phyloP scores from a whole-genome alignment of 2,888 invertebrate species.

The Candidula unifasciata region DNA sequence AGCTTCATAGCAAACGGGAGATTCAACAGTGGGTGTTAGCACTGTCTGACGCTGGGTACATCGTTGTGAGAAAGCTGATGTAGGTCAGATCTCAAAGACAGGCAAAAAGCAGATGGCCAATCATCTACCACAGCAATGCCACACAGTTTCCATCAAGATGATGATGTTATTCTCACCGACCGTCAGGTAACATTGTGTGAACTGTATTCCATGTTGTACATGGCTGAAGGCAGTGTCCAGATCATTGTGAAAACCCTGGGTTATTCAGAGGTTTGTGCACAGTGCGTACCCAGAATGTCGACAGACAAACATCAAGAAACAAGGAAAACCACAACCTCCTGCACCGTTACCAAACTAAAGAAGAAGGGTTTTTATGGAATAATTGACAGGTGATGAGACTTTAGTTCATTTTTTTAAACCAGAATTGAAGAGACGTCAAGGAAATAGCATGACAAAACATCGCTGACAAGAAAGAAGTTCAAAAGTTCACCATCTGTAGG shows the following conservation, averaged over 20 bases:
- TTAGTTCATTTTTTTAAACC: too few relatives aligned
- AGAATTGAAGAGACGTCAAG: too few relatives aligned
- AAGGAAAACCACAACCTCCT: too few relatives aligned
- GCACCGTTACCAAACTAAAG: too few relatives aligned
- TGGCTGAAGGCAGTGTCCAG: not conserved
- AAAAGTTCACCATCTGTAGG: too few relatives aligned
- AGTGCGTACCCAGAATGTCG: too few relatives aligned
- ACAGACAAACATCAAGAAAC: too few relatives aligned
- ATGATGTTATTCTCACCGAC: not conserved
- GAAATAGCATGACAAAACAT: too few relatives aligned
- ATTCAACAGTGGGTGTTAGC: conserved; percentile 12
- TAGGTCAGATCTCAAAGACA: not conserved
- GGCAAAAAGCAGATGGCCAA: not conserved
- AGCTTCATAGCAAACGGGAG: too few relatives aligned
- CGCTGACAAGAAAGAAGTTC: too few relatives aligned
- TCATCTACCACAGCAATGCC: not conserved
- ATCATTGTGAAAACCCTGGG: not conserved
- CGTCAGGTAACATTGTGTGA: not conserved
- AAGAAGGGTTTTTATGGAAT: too few relatives aligned
- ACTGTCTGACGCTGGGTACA: conserved; percentile 2
- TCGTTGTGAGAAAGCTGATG: conserved; percentile 4
- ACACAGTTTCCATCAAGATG: not conserved
- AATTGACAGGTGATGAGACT: too few relatives aligned
- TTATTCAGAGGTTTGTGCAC: not conserved
- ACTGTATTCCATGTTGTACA: not conserved